A percentile compares a stretch with the other conserved stretches of the same genome.
Evolutionary conservation across 2,888 invertebrate species (phyloP).

Genomic region (Drosophila helvetica): DNA sequence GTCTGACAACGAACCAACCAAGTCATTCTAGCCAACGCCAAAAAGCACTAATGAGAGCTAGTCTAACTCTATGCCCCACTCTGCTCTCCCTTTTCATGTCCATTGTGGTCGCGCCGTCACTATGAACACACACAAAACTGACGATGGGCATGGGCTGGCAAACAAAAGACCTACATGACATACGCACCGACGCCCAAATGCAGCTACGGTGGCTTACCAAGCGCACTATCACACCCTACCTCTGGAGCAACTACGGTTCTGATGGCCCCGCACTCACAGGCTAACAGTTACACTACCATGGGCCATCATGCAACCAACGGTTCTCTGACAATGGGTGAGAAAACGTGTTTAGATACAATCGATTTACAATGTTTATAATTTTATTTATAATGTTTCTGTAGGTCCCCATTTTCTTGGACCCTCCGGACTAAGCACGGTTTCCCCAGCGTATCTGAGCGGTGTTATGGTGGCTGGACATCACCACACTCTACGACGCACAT

Average conservation of each 20-base stretch:
- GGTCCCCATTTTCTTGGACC: constrained; percentile 79
- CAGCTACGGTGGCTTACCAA: constrained; percentile 78
- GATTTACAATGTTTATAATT: not conserved
- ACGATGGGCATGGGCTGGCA: constrained; percentile 54
- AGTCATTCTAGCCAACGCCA: constrained; percentile 9
- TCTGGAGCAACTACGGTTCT: constrained; percentile 80
- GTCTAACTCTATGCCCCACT: constrained; percentile 53
- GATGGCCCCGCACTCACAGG: constrained; percentile 80
- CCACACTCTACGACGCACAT: constrained; percentile 80
- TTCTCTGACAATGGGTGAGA: constrained; percentile 80
- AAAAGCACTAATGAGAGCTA: constrained; percentile 51
- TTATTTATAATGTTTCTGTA: constrained; percentile 28
- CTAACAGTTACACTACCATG: constrained; percentile 77
- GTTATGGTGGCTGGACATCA: constrained; percentile 82
- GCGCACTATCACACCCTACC: constrained; percentile 57
- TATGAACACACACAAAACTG: constrained; percentile 46
- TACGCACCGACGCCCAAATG: constrained; percentile 82
- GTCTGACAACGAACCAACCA: too few species aligned
- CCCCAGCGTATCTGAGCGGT: constrained; percentile 81
- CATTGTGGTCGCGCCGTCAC: constrained; percentile 50
- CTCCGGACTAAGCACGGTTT: constrained; percentile 72
- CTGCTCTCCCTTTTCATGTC: constrained; percentile 63
- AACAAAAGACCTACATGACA: constrained; percentile 81
- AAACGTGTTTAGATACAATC: not conserved
- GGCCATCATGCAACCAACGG: constrained; percentile 78